A percentile compares a stretch with the other conserved stretches of the same genome.
phyloP scores from a whole-genome alignment of 2,797 vertebrate genomes.

The Serranus cabrilla region DNA sequence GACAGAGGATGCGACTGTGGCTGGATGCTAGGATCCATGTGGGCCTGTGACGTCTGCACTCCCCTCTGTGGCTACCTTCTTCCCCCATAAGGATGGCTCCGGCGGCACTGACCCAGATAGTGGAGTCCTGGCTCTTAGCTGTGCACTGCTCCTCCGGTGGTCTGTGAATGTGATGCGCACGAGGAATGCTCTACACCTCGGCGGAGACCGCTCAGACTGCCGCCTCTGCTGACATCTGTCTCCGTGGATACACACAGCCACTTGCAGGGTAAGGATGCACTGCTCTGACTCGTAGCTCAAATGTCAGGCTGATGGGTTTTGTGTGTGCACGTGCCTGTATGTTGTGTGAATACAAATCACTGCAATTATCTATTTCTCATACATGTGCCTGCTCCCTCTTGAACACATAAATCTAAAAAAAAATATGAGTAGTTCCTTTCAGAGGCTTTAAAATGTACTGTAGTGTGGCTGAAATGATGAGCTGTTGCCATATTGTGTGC shows the following conservation, averaged over 20 bases:
- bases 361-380: background rate
- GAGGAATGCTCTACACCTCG: slow-evolving; percentile 32
- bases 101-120: slow-evolving; percentile 66
- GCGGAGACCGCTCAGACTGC: slow-evolving; percentile 29
- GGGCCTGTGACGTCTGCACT: slow-evolving; percentile 61
- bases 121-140: slow-evolving; percentile 34
- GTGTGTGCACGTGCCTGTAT: slow-evolving; percentile 19
- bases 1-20: slow-evolving; percentile 47
- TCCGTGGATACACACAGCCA: slow-evolving; percentile 50
- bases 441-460: slow-evolving; percentile 7
- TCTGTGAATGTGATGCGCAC: slow-evolving; percentile 51
- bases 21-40: slow-evolving; percentile 53
- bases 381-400: background rate
- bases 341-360: slow-evolving; percentile 7
- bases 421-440: background rate
- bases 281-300: slow-evolving; percentile 35
- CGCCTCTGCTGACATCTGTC: slow-evolving; percentile 64
- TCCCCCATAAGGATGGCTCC: slow-evolving; percentile 51
- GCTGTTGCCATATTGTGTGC: slow-evolving; percentile 44
- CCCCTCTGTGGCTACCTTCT: slow-evolving; percentile 23
- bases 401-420: background rate
- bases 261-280: slow-evolving; percentile 68
- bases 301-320: slow-evolving; percentile 35
- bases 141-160: slow-evolving; percentile 22
- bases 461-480: background rate